Evolutionary conservation across 2,797 vertebrate genomes (phyloP), one percentile per base, ranked within the genome.

Genomic region (Intellagama lesueurii): DNA sequence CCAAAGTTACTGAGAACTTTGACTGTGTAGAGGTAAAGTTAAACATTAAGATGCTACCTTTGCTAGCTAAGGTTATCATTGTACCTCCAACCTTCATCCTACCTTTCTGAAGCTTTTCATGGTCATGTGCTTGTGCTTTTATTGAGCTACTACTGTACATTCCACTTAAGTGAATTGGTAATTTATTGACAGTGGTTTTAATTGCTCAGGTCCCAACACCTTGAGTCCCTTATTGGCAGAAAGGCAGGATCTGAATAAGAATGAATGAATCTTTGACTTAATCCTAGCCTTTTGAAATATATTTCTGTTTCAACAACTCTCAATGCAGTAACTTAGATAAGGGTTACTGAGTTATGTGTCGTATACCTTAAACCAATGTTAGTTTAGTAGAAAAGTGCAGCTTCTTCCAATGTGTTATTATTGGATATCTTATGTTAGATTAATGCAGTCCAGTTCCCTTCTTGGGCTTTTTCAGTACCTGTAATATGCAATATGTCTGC

Each of bases 1-100:
- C 98, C 60, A 99, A 98, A 96, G 99, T 99, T 87, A 98, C 97
- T 66, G 99, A 99, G 52, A 97, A 96, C 75, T 99, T 99, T 96
- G 98, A 99, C 88, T 98, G 98, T 93, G 98, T 99, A 77, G 98
- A 99, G 98, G 98, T 99, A 98, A 97, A 96, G 91, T 91, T 76
- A 93, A 81, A 96, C 56, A 49, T 92, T 75, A 85, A 83, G 75
- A 90, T 86, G 79, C 91, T 49, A 76, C 40, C 28, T 81, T 49
- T 49, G 49, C 30, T 73, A 49, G 12, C 28, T 75, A 73, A 66
- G 4, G 64, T 52, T 76, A 47, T 8, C 16, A 44, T 40, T 70
- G 7, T 72, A 72, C 26, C 30, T 87, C 32, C 56, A 81, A 35
- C 30, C 35, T 88, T 92, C 12, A 0, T 88, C 89, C 7, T 76